Conservation (phyloP, 2,797 vertebrate species). For the Epinephelus awoara region DNA sequence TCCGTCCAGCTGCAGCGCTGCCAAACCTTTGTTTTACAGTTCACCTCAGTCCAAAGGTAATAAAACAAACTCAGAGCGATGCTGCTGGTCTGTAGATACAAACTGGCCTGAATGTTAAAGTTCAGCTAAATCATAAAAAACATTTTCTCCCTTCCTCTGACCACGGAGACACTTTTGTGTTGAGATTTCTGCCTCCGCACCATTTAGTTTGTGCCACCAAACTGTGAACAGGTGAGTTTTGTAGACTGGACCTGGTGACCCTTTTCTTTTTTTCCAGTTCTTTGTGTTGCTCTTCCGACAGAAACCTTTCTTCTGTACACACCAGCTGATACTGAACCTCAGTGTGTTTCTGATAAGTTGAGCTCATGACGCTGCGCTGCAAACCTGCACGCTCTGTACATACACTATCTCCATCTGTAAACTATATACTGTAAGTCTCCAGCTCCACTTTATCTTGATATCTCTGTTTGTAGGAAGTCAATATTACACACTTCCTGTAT, state of each 20-base stretch:
- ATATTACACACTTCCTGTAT: slow-evolving; percentile 10
- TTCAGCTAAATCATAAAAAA: slow-evolving; percentile 20
- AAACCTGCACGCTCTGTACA: slow-evolving; percentile 27
- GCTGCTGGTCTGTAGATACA: slow-evolving; percentile 3
- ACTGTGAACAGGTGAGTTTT: too few relatives aligned
- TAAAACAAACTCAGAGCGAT: not conserved
- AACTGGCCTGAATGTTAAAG: slow-evolving; percentile 4
- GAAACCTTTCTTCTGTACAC: not conserved
- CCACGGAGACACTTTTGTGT: not conserved
- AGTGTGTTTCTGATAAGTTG: slow-evolving; percentile 45
- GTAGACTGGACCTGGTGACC: not conserved
- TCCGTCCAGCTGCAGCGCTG: not conserved
- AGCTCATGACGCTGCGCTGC: not conserved
- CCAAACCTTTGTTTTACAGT: too few relatives aligned
- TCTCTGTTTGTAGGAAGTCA: slow-evolving; percentile 10
- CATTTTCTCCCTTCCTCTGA: not conserved
- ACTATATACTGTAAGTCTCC: not conserved
- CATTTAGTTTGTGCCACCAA: too few relatives aligned
- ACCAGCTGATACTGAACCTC: not conserved
- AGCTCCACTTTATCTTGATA: not conserved
- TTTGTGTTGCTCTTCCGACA: not conserved
- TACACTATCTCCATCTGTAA: not conserved
- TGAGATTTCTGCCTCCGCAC: not conserved
- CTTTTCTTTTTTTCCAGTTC: not conserved
- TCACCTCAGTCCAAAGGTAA: too few relatives aligned